phyloP scores from a whole-genome alignment of 2,797 vertebrate genomes.

The Bradypus variegatus region DNA sequence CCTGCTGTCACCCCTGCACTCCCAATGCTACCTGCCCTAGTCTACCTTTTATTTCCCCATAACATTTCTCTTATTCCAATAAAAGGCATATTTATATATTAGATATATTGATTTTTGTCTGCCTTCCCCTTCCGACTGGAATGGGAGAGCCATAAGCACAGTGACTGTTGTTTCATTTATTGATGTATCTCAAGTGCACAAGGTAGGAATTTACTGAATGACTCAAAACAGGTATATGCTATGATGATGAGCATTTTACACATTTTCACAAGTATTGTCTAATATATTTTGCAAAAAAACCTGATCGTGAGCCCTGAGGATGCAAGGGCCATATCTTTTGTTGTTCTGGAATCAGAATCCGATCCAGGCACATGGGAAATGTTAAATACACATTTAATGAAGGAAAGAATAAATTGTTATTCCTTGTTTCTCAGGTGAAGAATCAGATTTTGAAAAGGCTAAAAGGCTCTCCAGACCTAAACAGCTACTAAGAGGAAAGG shows the following conservation, averaged over 20 bases:
- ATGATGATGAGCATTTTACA: background rate
- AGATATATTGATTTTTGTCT: background rate
- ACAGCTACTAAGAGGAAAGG: background rate
- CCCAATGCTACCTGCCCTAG: rapidly evolving
- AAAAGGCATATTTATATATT: no score
- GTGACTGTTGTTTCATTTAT: background rate
- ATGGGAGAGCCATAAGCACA: background rate
- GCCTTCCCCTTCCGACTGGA: background rate
- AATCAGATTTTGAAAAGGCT: background rate
- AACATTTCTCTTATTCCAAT: background rate
- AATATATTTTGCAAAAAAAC: background rate
- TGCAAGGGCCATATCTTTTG: background rate
- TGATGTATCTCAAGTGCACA: background rate
- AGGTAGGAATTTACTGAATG: background rate
- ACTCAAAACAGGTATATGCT: background rate
- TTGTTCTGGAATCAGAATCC: background rate
- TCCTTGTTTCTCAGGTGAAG: background rate
- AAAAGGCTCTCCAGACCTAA: background rate
- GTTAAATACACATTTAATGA: background rate
- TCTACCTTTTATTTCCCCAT: background rate
- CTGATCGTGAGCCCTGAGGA: rapidly evolving
- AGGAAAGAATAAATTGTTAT: background rate
- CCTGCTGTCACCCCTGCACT: no score
- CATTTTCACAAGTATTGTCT: background rate
- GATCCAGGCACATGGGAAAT: background rate